Evolutionary conservation across 2,888 invertebrate species (phyloP).

Genomic region (Augiades crinisus): DNA sequence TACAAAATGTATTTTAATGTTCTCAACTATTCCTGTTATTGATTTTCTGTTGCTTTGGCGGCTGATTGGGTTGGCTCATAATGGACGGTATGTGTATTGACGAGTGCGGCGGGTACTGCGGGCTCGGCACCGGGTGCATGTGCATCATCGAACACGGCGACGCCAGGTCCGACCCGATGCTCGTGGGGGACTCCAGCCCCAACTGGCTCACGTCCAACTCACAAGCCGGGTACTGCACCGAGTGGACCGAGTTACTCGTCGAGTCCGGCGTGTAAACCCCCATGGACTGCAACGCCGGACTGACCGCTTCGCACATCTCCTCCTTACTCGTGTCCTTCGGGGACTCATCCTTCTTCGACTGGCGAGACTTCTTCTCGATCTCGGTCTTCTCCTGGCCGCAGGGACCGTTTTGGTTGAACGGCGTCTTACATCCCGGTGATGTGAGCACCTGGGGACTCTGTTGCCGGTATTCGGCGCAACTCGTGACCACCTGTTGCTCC

Average conservation of each 20-base stretch:
- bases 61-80: slow-evolving; percentile 75
- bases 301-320: slow-evolving; percentile 69
- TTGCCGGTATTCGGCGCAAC: slow-evolving; percentile 66
- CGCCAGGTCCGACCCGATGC: slow-evolving; percentile 92
- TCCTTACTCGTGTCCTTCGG: slow-evolving; percentile 65
- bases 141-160: slow-evolving; percentile 89
- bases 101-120: slow-evolving; percentile 83
- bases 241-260: slow-evolving; percentile 90
- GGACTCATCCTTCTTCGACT: slow-evolving; percentile 67
- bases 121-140: slow-evolving; percentile 71
- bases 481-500: slow-evolving; percentile 54
- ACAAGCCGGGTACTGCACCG: slow-evolving; percentile 89
- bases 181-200: slow-evolving; percentile 93
- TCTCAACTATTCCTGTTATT: slow-evolving; percentile 72
- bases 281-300: slow-evolving; percentile 88
- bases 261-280: slow-evolving; percentile 94
- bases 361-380: slow-evolving; percentile 70
- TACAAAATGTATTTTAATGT: neutral
- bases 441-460: slow-evolving; percentile 63
- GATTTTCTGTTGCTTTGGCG: slow-evolving; percentile 74
- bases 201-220: slow-evolving; percentile 92
- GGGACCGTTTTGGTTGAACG: slow-evolving; percentile 62
- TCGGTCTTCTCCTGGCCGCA: slow-evolving; percentile 62
- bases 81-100: slow-evolving; percentile 75
- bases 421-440: slow-evolving; percentile 62